Conservation (phyloP, 2,113 vertebrate species). For the Mastomys coucha region DNA sequence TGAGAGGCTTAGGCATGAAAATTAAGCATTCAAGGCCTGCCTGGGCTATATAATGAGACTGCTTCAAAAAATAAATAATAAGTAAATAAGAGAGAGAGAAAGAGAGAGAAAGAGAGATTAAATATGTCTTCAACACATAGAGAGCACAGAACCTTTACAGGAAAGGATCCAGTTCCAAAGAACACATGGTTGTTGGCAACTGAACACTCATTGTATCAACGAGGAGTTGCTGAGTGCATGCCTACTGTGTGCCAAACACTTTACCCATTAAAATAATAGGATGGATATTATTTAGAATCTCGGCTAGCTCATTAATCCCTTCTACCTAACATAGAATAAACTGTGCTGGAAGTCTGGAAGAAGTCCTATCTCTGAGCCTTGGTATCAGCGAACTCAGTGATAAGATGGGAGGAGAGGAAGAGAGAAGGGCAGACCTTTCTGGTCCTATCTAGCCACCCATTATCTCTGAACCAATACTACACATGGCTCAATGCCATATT, state of each 20-base stretch:
- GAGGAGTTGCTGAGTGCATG: neutral
- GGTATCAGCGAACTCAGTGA: neutral
- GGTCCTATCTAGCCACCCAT: neutral
- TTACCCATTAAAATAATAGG: neutral
- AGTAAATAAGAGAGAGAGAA: no score
- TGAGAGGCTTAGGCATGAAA: no score
- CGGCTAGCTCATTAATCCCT: neutral
- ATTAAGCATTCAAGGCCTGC: no score
- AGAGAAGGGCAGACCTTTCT: neutral
- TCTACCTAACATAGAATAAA: neutral
- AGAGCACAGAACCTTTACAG: neutral
- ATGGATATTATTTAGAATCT: neutral
- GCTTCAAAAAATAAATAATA: neutral
- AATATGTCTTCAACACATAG: neutral
- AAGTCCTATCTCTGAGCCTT: neutral
- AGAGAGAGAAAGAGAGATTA: no score
- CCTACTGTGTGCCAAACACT: neutral
- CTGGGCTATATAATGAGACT: neutral
- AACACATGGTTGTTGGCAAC: neutral
- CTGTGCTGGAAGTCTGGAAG: neutral
- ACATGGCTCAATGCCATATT: neutral
- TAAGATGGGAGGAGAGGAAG: neutral
- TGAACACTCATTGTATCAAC: neutral
- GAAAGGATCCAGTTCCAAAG: neutral
- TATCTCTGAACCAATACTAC: neutral